phyloP scores from a whole-genome alignment of 1,140 invertebrate species.

The Megalopta genalis region DNA sequence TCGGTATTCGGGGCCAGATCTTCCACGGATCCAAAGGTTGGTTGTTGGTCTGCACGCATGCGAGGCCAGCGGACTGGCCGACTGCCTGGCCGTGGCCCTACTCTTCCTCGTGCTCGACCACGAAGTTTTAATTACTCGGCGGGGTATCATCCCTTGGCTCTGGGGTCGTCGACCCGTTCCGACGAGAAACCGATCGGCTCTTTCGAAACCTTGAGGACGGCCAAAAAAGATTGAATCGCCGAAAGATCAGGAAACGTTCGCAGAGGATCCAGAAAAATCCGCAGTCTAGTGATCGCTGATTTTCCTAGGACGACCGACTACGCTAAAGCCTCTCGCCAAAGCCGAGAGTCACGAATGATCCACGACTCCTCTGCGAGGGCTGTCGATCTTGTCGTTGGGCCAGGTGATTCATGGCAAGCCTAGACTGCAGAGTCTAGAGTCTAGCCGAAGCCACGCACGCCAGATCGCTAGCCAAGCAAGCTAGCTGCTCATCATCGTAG shows the following conservation, averaged over 20 bases:
- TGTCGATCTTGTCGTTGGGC: not conserved
- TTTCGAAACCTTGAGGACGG: not conserved
- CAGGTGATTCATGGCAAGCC: slow-evolving; percentile 12
- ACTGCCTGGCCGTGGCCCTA: slow-evolving; percentile 25
- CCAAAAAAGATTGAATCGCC: no score
- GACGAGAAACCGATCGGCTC: not conserved
- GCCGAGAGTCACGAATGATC: not conserved
- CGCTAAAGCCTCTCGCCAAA: no score
- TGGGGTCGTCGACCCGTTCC: slow-evolving; percentile 52
- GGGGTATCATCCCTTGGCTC: slow-evolving; percentile 38
- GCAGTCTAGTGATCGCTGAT: no score
- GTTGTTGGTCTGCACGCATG: not conserved
- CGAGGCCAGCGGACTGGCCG: not conserved
- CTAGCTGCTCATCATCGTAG: slow-evolving; percentile 52
- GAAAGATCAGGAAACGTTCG: no score
- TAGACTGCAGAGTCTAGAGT: no score
- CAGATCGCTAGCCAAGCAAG: not conserved
- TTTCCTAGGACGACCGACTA: no score
- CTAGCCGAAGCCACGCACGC: slow-evolving; percentile 18
- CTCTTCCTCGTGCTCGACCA: slow-evolving; percentile 51
- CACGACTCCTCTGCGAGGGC: not conserved
- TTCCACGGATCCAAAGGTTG: not conserved
- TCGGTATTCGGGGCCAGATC: slow-evolving; percentile 55
- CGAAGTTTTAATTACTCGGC: slow-evolving; percentile 53
- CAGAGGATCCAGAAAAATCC: no score